Percentiles rank a stretch among this genome's conserved stretches.
These are phyloP conservation scores for Sinocyclocheilus anophthalmus DNA, from an alignment of 2,113 vertebrate species.

Conservation along the genomic window DNA sequence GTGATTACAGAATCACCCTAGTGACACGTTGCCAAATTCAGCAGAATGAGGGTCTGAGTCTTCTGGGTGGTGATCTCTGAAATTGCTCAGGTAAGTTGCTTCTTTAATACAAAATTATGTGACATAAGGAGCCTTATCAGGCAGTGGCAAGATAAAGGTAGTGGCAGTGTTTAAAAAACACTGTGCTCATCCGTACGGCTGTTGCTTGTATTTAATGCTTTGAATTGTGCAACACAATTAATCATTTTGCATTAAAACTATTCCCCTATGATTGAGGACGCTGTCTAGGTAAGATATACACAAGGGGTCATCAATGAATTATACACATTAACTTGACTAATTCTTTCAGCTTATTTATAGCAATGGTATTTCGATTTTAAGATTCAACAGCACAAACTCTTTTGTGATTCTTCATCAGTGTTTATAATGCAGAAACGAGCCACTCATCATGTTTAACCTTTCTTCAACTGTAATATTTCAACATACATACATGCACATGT, in stretches of 20 bases:
- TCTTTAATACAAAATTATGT: neutral
- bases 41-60: constrained; percentile 87
- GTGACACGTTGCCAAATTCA: constrained; percentile 84
- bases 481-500: neutral
- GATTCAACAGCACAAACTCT: neutral
- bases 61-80: constrained; percentile 85
- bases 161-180: neutral
- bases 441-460: neutral
- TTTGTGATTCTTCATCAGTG: neutral
- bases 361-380: neutral
- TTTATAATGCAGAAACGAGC: neutral
- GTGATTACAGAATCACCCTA: constrained; percentile 85
- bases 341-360: neutral
- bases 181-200: neutral
- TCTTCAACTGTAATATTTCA: neutral
- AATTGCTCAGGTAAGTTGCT: constrained; percentile 84
- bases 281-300: constrained; percentile 2
- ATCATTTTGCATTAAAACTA: neutral
- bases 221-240: neutral
- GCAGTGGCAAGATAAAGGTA: neutral
- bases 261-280: neutral
- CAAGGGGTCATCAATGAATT: neutral
- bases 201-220: neutral
- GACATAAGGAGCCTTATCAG: neutral
- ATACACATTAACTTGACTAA: neutral